A percentile compares a stretch with the other conserved stretches of the same genome.
phyloP scores from a whole-genome alignment of 2,113 vertebrate species.

The Lates calcarifer region DNA sequence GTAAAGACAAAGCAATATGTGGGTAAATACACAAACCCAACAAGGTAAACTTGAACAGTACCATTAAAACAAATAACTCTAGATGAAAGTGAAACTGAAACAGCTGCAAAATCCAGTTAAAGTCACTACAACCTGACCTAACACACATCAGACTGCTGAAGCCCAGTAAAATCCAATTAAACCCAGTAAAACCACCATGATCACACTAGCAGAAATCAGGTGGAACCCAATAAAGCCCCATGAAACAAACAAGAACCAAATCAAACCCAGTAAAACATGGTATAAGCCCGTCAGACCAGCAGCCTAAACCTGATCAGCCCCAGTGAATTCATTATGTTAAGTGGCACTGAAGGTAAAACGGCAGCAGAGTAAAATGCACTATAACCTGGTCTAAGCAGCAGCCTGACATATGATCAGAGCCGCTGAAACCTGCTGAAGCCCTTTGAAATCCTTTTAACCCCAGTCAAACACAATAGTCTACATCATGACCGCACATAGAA shows the following conservation, averaged over 20 bases:
- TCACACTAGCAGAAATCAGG: background rate
- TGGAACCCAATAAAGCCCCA: background rate
- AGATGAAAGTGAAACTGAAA: background rate
- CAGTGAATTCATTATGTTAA: background rate
- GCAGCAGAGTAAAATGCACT: background rate
- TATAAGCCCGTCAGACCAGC: background rate
- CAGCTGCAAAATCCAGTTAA: background rate
- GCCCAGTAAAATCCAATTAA: background rate
- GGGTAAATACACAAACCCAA: background rate
- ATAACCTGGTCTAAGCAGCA: background rate
- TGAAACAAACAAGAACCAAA: background rate
- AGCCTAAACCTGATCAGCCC: background rate
- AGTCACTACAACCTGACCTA: background rate
- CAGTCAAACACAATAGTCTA: background rate
- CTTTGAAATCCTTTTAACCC: slow-evolving; percentile 15
- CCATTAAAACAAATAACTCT: background rate
- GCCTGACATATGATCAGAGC: background rate
- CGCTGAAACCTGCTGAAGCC: slow-evolving; percentile 11
- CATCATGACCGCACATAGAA: slow-evolving; percentile 7
- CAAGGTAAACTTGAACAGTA: background rate
- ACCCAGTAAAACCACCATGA: background rate
- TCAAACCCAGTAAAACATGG: background rate
- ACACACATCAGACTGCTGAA: background rate
- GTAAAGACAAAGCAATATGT: background rate
- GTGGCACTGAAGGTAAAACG: background rate